Evolutionary conservation across 2,113 vertebrate genomes (phyloP).

Genomic region (Embiotoca jacksoni): DNA sequence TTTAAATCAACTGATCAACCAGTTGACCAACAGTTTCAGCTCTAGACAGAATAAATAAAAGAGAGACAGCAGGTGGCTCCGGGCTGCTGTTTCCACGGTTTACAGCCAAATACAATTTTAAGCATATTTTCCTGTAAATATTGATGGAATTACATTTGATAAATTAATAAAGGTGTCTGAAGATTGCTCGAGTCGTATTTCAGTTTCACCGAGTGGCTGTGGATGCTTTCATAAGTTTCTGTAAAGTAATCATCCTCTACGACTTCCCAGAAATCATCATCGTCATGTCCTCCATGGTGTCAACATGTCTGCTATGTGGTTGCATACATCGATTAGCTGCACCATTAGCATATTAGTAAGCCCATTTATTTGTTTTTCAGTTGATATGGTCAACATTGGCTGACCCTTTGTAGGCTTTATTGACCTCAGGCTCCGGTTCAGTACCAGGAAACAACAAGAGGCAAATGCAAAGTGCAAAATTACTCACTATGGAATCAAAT

Average conservation of each 20-base stretch:
- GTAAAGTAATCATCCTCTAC: background rate
- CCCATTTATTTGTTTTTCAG: conserved; percentile 10
- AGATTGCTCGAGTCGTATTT: background rate
- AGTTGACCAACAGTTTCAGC: background rate
- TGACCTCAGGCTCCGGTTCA: no score
- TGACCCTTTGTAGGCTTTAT: no score
- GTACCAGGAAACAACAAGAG: no score
- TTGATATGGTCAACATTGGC: background rate
- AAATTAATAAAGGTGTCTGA: background rate
- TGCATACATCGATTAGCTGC: conserved; percentile 24
- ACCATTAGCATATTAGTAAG: background rate
- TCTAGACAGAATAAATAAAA: background rate
- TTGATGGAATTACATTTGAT: background rate
- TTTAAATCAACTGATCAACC: no score
- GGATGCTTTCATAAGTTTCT: background rate
- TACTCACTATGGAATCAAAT: no score
- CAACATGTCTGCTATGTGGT: conserved; percentile 4
- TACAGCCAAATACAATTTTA: background rate
- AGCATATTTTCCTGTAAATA: background rate
- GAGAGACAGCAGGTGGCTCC: background rate
- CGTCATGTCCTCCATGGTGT: background rate
- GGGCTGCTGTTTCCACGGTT: background rate
- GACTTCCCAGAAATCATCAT: conserved; percentile 10
- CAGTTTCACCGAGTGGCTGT: background rate
- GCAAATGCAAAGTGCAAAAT: no score